Percentiles rank a stretch among this genome's conserved stretches.
Evolutionary conservation across 2,888 invertebrate genomes (phyloP).

Genomic region (Chorisops tibialis): DNA sequence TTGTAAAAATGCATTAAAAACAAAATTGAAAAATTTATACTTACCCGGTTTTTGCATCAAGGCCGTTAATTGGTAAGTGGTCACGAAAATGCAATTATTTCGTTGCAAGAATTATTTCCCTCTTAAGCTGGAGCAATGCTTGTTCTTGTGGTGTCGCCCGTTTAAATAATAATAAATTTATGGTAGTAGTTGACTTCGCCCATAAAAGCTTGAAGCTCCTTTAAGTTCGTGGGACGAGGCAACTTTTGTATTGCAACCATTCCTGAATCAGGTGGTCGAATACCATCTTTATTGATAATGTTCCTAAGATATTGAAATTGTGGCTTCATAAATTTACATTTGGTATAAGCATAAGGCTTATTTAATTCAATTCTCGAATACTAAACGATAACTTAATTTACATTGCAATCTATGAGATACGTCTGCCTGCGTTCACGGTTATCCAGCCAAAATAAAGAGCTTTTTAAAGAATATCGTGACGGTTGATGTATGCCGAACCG

Average conservation of each 20-base stretch:
- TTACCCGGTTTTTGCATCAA: too few relatives aligned
- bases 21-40: too few relatives aligned
- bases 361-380: too few relatives aligned
- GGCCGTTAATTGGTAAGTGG: conserved; percentile 19
- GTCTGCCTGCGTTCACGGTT: too few relatives aligned
- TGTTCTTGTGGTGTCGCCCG: conserved; percentile 15
- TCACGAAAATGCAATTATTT: conserved; percentile 28
- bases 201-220: conserved; percentile 25
- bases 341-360: too few relatives aligned
- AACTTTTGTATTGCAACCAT: conserved; percentile 27
- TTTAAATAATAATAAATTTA: conserved; percentile 19
- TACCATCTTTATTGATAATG: conserved; percentile 26
- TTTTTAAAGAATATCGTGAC: too few relatives aligned
- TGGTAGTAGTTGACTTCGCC: conserved; percentile 24
- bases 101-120: conserved; percentile 15
- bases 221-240: conserved; percentile 25
- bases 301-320: conserved; percentile 34
- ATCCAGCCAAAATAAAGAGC: too few relatives aligned
- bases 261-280: conserved; percentile 28
- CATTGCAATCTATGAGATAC: too few relatives aligned
- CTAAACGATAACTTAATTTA: too few relatives aligned
- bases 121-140: conserved; percentile 11
- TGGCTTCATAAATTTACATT: too few relatives aligned
- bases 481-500: too few relatives aligned
- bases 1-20: too few relatives aligned